Percentiles rank a stretch among this genome's conserved stretches.
Evolutionary conservation across 2,888 invertebrate genomes (phyloP).

Genomic region (Drosophila bunnanda): DNA sequence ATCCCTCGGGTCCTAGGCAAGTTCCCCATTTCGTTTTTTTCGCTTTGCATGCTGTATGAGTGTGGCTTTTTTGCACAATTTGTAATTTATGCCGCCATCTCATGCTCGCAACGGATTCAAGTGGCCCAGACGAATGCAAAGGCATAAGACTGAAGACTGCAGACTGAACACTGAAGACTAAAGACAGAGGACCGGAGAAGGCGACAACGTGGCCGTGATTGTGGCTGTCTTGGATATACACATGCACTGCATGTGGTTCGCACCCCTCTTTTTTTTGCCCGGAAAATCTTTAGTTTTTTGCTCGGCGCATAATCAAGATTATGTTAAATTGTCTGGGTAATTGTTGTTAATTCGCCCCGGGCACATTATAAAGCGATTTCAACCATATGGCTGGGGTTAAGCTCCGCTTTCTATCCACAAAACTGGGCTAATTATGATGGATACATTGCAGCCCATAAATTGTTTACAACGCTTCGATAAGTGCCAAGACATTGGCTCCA

Average conservation of each 20-base stretch:
- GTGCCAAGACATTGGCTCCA: conserved; percentile 15
- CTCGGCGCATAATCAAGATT: conserved; percentile 70
- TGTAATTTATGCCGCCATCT: conserved; percentile 74
- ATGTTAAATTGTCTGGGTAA: conserved; percentile 79
- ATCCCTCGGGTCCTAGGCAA: conserved; percentile 52
- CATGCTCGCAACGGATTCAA: conserved; percentile 59
- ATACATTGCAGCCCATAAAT: conserved; percentile 58
- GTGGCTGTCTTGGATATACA: conserved; percentile 53
- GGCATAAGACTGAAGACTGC: conserved; percentile 11
- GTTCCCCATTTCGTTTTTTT: conserved; percentile 37
- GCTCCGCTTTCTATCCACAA: conserved; percentile 67
- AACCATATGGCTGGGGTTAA: conserved; percentile 63
- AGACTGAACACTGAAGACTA: conserved; percentile 8
- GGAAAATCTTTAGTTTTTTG: conserved; percentile 32
- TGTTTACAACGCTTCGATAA: conserved; percentile 37
- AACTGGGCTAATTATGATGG: conserved; percentile 72
- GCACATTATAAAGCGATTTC: conserved; percentile 75
- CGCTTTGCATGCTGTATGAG: conserved; percentile 20
- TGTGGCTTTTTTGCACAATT: conserved; percentile 57
- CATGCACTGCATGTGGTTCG: conserved; percentile 32
- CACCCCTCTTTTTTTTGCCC: conserved; percentile 12
- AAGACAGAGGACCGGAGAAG: conserved; percentile 33
- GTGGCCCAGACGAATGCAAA: conserved; percentile 66
- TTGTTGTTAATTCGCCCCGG: conserved; percentile 73
- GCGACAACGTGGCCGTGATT: conserved; percentile 53